Evolutionary conservation across 37 sponge, comb jelly and placozoan genomes (phyloP).

Genomic region (Petrosia ficiformis): DNA sequence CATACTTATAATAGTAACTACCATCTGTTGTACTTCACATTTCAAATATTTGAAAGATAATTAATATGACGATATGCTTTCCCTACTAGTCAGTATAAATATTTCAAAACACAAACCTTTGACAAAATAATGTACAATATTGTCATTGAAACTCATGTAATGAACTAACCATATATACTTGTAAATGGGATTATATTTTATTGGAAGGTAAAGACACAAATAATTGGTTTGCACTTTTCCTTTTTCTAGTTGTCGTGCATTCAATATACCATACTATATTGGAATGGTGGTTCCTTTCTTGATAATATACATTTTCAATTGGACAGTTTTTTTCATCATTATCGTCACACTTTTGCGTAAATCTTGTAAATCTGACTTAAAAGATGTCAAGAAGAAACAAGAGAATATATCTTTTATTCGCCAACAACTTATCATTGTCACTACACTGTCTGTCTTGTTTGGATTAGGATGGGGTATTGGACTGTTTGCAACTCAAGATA

Average conservation of each 20-base stretch:
- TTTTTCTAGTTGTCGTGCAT: slow-evolving; percentile 10
- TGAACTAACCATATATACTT: too few relatives aligned
- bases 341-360: neutral
- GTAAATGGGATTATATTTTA: too few relatives aligned
- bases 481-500: slow-evolving; percentile 14
- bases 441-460: slow-evolving; percentile 25
- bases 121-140: too few relatives aligned
- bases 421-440: slow-evolving; percentile 5
- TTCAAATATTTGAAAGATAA: too few relatives aligned
- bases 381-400: neutral
- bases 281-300: neutral
- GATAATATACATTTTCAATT: slow-evolving; percentile 6
- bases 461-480: slow-evolving; percentile 35
- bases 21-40: too few relatives aligned
- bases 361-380: neutral
- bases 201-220: too few relatives aligned
- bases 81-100: too few relatives aligned
- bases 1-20: too few relatives aligned
- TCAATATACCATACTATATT: neutral
- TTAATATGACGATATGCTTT: too few relatives aligned
- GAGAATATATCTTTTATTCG: neutral
- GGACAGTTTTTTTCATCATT: slow-evolving; percentile 1
- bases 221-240: neutral
- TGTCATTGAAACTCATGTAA: too few relatives aligned
- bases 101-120: too few relatives aligned